Conservation (phyloP, 2,797 vertebrate genomes). For the Chloroceryle inda region DNA sequence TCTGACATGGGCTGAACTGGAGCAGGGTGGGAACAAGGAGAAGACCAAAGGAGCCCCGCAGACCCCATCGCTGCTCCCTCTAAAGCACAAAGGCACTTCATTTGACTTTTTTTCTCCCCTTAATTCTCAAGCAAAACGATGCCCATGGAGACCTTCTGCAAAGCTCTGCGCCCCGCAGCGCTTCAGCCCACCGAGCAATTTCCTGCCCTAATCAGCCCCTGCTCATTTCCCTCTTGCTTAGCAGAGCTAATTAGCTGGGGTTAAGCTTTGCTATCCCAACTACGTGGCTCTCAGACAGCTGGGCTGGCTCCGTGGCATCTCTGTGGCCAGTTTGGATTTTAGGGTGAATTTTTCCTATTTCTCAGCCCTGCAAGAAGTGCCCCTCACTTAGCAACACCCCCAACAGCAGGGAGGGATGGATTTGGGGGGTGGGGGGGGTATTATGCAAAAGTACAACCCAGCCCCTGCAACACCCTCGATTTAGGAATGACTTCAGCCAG, state of each 20-base stretch:
- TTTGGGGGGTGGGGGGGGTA: not conserved
- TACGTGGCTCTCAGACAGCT: not conserved
- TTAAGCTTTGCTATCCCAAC: not conserved
- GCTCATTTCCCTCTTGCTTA: not conserved
- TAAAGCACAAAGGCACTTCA: rapidly evolving
- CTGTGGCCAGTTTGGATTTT: rapidly evolving
- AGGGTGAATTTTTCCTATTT: not conserved
- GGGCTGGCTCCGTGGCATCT: not conserved
- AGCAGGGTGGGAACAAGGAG: not conserved
- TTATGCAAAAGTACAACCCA: rapidly evolving
- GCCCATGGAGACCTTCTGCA: rapidly evolving
- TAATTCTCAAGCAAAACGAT: not conserved
- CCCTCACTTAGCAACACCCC: not conserved
- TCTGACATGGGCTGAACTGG: rapidly evolving
- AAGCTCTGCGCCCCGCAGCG: not conserved
- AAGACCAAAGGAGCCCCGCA: not conserved
- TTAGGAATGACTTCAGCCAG: rapidly evolving
- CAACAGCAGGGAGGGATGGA: not conserved
- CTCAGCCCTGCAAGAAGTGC: not conserved
- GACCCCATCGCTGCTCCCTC: rapidly evolving
- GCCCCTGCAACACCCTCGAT: not conserved
- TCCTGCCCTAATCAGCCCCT: not conserved
- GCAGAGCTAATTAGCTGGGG: constrained; percentile 46
- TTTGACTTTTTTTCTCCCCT: not conserved
- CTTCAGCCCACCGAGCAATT: not conserved